A percentile compares a stretch with the other conserved stretches of the same genome.
Conservation (phyloP, 2,888 invertebrate species). For the Lasioglossum pauxillum region DNA sequence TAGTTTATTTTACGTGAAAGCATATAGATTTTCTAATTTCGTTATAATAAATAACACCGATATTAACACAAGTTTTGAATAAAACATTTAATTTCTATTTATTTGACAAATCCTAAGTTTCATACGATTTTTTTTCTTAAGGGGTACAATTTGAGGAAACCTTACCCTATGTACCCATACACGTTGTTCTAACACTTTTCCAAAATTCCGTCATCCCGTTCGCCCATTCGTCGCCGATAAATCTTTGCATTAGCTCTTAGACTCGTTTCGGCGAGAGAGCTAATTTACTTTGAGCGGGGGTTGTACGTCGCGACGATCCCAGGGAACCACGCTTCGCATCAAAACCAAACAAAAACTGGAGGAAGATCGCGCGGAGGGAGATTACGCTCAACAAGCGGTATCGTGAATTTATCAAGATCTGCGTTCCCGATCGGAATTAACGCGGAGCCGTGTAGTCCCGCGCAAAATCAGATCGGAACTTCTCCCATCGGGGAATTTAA, state of each 20-base stretch:
- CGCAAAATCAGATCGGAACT: constrained; percentile 36
- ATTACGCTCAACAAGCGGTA: not conserved
- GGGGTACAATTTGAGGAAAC: too few relatives aligned
- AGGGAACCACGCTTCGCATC: not conserved
- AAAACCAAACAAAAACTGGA: not conserved
- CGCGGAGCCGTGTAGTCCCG: constrained; percentile 13
- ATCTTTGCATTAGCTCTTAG: not conserved
- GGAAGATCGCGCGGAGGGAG: not conserved
- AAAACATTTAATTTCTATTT: too few relatives aligned
- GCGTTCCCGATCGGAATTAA: constrained; percentile 41
- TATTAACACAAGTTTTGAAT: too few relatives aligned
- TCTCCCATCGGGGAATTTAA: constrained; percentile 42
- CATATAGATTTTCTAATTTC: too few relatives aligned
- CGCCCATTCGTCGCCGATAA: not conserved
- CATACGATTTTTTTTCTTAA: too few relatives aligned
- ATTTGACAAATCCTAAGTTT: too few relatives aligned
- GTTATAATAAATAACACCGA: too few relatives aligned
- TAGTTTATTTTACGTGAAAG: too few relatives aligned
- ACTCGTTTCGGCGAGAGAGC: not conserved
- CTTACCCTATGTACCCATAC: too few relatives aligned
- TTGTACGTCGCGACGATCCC: not conserved
- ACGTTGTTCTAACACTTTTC: not conserved
- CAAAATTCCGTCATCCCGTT: not conserved
- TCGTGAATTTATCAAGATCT: constrained; percentile 25
- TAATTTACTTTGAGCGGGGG: not conserved